Conservation (phyloP, 2,888 invertebrate species). For the Athalia circularis region DNA sequence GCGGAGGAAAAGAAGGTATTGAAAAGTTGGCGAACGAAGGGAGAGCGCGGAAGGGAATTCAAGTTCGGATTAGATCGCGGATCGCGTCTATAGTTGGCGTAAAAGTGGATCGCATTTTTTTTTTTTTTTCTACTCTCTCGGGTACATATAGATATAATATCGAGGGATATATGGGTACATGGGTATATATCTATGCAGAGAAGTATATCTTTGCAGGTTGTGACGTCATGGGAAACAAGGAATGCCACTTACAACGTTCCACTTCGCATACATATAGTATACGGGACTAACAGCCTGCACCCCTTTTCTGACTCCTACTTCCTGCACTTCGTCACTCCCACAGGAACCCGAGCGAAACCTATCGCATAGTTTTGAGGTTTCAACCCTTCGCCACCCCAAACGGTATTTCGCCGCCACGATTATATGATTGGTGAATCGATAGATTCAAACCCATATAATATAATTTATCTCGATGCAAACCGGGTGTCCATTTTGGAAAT, state of each 20-base stretch:
- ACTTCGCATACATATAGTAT: background rate
- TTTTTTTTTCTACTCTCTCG: background rate
- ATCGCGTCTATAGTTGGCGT: background rate
- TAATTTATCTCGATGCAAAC: background rate
- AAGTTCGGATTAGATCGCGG: conserved; percentile 39
- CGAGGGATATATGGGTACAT: background rate
- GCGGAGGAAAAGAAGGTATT: background rate
- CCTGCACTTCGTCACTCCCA: background rate
- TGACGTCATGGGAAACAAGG: conserved; percentile 56
- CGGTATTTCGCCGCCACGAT: too few relatives aligned
- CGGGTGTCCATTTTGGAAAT: background rate
- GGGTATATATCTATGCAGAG: background rate
- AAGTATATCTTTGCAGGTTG: conserved; percentile 53
- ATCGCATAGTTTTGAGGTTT: too few relatives aligned
- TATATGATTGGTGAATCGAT: background rate
- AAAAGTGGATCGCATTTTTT: background rate
- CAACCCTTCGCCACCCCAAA: too few relatives aligned
- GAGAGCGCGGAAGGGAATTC: conserved; percentile 5
- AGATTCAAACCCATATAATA: background rate
- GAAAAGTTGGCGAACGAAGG: conserved; percentile 4
- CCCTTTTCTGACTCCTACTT: background rate
- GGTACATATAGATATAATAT: background rate
- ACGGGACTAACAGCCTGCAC: background rate
- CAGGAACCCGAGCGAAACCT: too few relatives aligned
- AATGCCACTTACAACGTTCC: conserved; percentile 54